Conservation (phyloP, 2,113 vertebrate genomes). For the Gymnobelideus leadbeateri region DNA sequence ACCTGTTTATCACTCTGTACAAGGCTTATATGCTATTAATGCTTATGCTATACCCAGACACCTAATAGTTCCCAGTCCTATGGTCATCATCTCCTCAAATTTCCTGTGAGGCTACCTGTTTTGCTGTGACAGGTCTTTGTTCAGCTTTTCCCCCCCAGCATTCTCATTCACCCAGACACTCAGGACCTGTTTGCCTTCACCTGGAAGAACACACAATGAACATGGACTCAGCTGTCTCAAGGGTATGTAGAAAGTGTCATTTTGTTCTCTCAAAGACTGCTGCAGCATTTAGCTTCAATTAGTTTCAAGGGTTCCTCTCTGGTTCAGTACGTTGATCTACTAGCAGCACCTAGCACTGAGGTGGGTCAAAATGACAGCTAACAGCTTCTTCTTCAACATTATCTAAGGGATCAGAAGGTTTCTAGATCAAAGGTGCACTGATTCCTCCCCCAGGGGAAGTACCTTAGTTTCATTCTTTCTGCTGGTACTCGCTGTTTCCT, state of each 20-base stretch:
- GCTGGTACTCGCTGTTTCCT: not conserved
- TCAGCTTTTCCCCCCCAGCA: not conserved
- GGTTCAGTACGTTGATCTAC: not conserved
- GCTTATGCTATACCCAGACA: not conserved
- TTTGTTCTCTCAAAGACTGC: not conserved
- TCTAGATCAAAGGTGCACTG: not conserved
- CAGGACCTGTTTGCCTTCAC: not conserved
- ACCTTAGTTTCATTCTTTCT: not conserved
- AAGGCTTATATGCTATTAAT: not conserved
- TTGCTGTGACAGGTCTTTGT: not conserved
- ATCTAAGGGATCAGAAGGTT: not conserved
- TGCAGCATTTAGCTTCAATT: not conserved
- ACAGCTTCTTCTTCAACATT: not conserved
- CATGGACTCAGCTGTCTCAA: not conserved
- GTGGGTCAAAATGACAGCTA: not conserved
- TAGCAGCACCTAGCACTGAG: not conserved
- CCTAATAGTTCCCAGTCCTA: not conserved
- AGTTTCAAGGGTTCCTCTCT: not conserved
- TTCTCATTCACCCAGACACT: not conserved
- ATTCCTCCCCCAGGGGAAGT: not conserved
- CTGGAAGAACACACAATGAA: not conserved
- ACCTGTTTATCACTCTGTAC: not conserved
- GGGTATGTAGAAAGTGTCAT: not conserved
- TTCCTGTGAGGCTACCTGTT: not conserved
- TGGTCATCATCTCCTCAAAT: not conserved